Evolutionary conservation across 2,797 vertebrate species (phyloP).

Genomic region (Pseudomugil gertrudae): DNA sequence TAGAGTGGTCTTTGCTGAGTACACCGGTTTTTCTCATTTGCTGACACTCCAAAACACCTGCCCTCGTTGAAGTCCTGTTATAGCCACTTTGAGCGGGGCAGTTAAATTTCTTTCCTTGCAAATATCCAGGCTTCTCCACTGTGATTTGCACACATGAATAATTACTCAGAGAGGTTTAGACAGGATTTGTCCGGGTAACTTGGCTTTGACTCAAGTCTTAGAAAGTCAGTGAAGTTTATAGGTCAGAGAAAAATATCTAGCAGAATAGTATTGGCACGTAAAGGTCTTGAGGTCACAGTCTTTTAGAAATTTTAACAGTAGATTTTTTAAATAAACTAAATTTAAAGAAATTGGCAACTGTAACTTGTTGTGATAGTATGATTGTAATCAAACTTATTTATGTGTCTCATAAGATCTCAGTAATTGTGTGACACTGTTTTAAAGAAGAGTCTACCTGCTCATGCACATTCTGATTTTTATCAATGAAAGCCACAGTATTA

Average conservation of each 20-base stretch:
- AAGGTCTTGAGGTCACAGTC: background rate
- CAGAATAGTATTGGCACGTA: background rate
- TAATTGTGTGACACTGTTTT: background rate
- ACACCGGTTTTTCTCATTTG: slow-evolving; percentile 44
- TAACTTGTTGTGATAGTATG: background rate
- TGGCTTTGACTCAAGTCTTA: slow-evolving; percentile 8
- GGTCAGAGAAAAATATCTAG: background rate
- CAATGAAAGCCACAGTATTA: slow-evolving; percentile 11
- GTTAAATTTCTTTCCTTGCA: slow-evolving; percentile 57
- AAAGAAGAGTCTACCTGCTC: slow-evolving; percentile 9
- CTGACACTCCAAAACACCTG: slow-evolving; percentile 57
- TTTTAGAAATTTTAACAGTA: background rate
- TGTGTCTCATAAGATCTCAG: slow-evolving; percentile 9
- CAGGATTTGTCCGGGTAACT: slow-evolving; percentile 6
- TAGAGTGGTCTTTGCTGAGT: slow-evolving; percentile 42
- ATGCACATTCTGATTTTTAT: slow-evolving; percentile 18
- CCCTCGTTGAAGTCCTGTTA: slow-evolving; percentile 37
- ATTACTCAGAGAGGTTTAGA: slow-evolving; percentile 27
- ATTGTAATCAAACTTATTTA: slow-evolving; percentile 4
- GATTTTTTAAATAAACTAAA: background rate
- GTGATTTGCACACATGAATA: slow-evolving; percentile 50
- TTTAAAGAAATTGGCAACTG: background rate
- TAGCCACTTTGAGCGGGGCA: slow-evolving; percentile 47
- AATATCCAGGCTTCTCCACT: slow-evolving; percentile 38
- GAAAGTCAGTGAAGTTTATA: too few species aligned